Evolutionary conservation across 2,888 invertebrate species (phyloP).

Genomic region (Caenorhabditis sinica): DNA sequence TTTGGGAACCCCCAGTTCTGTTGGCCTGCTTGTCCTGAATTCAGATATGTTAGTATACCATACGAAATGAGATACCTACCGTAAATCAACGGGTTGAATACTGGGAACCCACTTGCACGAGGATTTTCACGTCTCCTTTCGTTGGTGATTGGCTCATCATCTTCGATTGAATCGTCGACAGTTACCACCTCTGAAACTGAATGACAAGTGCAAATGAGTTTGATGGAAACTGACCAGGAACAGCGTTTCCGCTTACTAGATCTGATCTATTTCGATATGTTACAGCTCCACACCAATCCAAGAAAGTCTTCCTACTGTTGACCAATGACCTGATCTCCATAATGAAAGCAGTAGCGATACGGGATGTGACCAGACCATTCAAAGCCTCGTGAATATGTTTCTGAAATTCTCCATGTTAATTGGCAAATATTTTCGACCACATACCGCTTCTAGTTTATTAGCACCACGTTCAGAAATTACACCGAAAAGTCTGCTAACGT

Average conservation of each 20-base stretch:
- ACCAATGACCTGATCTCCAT: slow-evolving; percentile 20
- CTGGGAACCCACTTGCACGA: background rate
- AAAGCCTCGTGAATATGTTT: background rate
- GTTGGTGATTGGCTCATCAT: background rate
- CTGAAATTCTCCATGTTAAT: slow-evolving; percentile 4
- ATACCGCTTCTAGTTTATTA: background rate
- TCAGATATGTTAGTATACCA: background rate
- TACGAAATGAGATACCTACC: background rate
- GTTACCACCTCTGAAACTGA: slow-evolving; percentile 22
- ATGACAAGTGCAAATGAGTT: too few species aligned
- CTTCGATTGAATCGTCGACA: slow-evolving; percentile 39
- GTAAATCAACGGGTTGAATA: background rate
- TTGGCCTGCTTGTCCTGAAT: background rate
- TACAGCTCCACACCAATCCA: slow-evolving; percentile 48
- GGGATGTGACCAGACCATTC: slow-evolving; percentile 3
- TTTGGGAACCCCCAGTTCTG: background rate
- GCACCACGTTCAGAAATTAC: slow-evolving; percentile 9
- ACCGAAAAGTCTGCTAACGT: slow-evolving; percentile 16
- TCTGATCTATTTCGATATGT: slow-evolving; percentile 25
- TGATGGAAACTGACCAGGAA: background rate
- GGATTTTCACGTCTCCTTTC: background rate
- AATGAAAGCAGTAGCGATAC: background rate
- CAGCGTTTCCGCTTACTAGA: slow-evolving; percentile 12
- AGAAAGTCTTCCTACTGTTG: slow-evolving; percentile 12
- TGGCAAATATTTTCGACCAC: background rate